Evolutionary conservation across 2,888 invertebrate genomes (phyloP).

Genomic region (Eilema depressum): DNA sequence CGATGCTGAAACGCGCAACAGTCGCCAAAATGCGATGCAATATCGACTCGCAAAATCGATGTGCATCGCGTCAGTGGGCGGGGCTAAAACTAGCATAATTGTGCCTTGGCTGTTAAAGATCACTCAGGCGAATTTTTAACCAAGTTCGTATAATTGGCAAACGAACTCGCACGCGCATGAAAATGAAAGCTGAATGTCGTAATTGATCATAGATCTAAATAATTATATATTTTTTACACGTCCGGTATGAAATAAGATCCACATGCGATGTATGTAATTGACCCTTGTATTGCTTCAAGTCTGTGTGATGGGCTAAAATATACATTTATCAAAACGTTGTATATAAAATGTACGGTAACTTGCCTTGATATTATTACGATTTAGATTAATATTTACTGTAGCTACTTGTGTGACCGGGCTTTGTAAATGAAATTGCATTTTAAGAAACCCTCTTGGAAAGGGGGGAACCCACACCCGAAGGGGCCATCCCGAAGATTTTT

Average conservation of each 20-base stretch:
- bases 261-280: constrained; percentile 42
- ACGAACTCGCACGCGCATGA: neutral
- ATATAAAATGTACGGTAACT: too few relatives aligned
- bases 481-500: too few relatives aligned
- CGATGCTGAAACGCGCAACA: neutral
- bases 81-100: neutral
- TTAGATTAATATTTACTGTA: too few relatives aligned
- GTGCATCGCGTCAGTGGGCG: neutral
- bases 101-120: neutral
- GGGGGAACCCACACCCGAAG: too few relatives aligned
- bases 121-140: neutral
- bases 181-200: constrained; percentile 11
- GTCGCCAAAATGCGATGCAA: neutral
- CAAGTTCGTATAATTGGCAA: neutral
- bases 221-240: constrained; percentile 9
- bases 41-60: neutral
- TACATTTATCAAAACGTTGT: too few relatives aligned
- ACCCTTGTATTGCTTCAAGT: constrained; percentile 23
- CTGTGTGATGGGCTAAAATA: too few relatives aligned
- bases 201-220: constrained; percentile 12
- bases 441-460: too few relatives aligned
- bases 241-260: constrained; percentile 43
- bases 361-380: too few relatives aligned
- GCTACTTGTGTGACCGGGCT: too few relatives aligned
- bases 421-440: too few relatives aligned